Base-by-base conservation (phyloP, 1,140 invertebrate genomes). In the Conus ventricosus region DNA sequence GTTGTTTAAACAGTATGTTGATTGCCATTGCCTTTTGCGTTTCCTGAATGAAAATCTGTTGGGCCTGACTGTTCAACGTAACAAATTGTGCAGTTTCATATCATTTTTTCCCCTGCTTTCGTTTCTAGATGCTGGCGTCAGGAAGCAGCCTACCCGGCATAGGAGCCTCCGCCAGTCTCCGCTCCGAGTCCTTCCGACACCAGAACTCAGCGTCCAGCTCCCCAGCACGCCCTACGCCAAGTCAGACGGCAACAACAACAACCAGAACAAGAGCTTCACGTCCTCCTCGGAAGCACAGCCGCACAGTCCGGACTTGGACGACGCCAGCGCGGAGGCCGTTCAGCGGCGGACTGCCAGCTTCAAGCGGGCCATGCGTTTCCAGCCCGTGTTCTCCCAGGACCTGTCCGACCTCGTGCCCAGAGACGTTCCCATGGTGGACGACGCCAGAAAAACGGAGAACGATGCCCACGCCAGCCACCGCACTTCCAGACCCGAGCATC, bases 341-440 rank as follows among this genome's bases (percentile, higher is more conserved):
- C 85, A 80, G 75, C 88, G 85, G 11, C 76, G 92, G 80, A 88
- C 91, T n/a, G 63, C 85, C 57, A 93, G 92, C 88, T 93, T 93
- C 81, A 86, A 89, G 27, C 67, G 85, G 23, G 92, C 92, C 17
- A 89, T 90, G 27, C 84, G 91, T 67, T 25, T 90, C 17, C 82
- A 91, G 54, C 92, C 92, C 25, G 54, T 93, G 27, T 87, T 75
- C 54, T 93, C 89, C 53, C 27, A 55, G 75, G 89, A 91, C 78
- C 25, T 90, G 8, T 80, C 25, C 85, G 54, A 85, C 25, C 23
- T 87, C 20, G 27, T 87, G 17, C 15, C 75, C 23, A 57, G 60
- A n/a, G 89, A 67, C 27, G 76, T 23, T 27, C 39, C 86, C 51
- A 3, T 71, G n/a, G 20, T 20, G 20, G 67, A 84, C 17, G 53